Percentiles rank a stretch among this genome's conserved stretches.
phyloP scores from a whole-genome alignment of 2,888 invertebrate genomes.

The Parasteatoda lunata region DNA sequence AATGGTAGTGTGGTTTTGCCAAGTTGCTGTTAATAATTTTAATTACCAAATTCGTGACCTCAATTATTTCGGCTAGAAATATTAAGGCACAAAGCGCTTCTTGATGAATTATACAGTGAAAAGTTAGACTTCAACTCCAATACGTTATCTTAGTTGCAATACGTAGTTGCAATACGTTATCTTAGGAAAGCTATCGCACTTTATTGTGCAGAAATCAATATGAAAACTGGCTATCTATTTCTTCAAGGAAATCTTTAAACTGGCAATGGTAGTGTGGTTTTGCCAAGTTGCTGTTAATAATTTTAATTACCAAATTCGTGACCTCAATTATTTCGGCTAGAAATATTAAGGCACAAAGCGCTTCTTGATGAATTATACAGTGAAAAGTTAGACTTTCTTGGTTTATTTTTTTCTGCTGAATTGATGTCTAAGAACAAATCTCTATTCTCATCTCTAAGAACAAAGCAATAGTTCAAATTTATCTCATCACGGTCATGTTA shows the following conservation, averaged over 20 bases:
- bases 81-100: background rate
- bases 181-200: constrained; percentile 32
- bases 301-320: background rate
- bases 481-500: no score
- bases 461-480: no score
- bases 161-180: constrained; percentile 41
- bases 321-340: background rate
- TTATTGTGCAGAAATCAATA: no score
- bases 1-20: background rate
- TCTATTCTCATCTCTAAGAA: no score
- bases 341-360: background rate
- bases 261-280: background rate
- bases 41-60: background rate
- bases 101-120: background rate
- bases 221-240: background rate
- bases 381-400: background rate
- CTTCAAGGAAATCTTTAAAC: background rate
- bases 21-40: background rate
- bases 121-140: no score
- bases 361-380: background rate
- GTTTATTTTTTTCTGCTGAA: background rate
- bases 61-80: background rate
- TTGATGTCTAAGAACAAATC: no score
- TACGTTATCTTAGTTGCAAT: no score
- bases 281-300: background rate